A percentile compares a stretch with the other conserved stretches of the same genome.
These are phyloP conservation scores for Rhea pennata DNA, from an alignment of 2,113 vertebrate genomes.

Conservation along the genomic window DNA sequence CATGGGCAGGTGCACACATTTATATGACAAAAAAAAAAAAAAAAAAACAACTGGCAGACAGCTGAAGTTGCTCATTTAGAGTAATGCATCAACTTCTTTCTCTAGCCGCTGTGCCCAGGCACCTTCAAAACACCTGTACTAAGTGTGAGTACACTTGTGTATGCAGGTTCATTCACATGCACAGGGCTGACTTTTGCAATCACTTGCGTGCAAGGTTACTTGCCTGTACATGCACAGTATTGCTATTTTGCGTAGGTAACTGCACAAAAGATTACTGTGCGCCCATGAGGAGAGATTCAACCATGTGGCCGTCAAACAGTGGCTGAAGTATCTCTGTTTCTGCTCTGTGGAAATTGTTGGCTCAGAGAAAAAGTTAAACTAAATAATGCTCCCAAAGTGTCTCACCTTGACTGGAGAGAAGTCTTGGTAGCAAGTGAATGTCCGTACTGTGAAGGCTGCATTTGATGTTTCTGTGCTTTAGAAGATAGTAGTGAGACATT, in stretches of 20 bases:
- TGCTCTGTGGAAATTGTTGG: not conserved
- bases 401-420: not conserved
- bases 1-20: rapidly evolving
- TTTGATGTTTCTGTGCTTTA: not conserved
- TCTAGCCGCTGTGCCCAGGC: not conserved
- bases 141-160: not conserved
- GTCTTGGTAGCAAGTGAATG: not conserved
- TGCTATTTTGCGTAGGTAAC: not conserved
- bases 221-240: not conserved
- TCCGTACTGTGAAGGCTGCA: rapidly evolving
- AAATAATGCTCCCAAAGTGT: not conserved
- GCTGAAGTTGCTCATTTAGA: not conserved
- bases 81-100: too few species aligned
- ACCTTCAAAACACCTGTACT: not conserved
- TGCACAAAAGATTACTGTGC: rapidly evolving
- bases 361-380: not conserved
- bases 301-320: not conserved
- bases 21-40: not conserved
- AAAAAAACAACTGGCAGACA: not conserved
- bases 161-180: not conserved
- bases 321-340: not conserved
- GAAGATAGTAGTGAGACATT: rapidly evolving
- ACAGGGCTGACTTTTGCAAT: not conserved
- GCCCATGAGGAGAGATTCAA: rapidly evolving
- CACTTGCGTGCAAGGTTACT: rapidly evolving